Conservation (phyloP, 1,140 invertebrate genomes). For the Platorchestia sp. region DNA sequence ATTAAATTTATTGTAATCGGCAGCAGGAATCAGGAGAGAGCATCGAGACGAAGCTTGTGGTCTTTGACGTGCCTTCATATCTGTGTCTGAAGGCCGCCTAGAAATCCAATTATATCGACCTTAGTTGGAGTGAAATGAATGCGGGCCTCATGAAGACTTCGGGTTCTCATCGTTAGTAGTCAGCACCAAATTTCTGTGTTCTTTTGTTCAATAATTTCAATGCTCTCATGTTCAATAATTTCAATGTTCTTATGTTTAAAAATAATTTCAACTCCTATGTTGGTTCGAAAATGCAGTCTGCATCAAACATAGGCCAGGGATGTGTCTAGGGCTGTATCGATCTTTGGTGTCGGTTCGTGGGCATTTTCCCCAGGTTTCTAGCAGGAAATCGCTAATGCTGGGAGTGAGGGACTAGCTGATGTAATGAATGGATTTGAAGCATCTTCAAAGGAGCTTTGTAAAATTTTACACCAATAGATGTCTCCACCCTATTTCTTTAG, state of each 20-base stretch:
- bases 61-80: not conserved
- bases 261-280: no score
- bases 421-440: not conserved
- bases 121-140: not conserved
- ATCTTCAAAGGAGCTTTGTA: no score
- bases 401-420: not conserved
- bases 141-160: not conserved
- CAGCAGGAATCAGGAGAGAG: not conserved
- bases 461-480: no score
- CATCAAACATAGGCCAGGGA: not conserved
- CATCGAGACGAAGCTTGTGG: not conserved
- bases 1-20: not conserved
- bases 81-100: not conserved
- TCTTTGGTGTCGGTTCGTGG: not conserved
- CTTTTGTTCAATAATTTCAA: no score
- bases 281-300: not conserved
- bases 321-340: not conserved
- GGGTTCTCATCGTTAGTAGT: not conserved
- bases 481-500: no score
- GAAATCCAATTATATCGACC: not conserved
- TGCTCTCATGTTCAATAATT: no score
- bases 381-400: not conserved
- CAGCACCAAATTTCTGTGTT: not conserved
- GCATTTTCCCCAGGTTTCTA: not conserved
- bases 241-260: no score